These are phyloP conservation scores for Microplitis mediator DNA, from an alignment of 1,140 invertebrate species.

Conservation along the genomic window DNA sequence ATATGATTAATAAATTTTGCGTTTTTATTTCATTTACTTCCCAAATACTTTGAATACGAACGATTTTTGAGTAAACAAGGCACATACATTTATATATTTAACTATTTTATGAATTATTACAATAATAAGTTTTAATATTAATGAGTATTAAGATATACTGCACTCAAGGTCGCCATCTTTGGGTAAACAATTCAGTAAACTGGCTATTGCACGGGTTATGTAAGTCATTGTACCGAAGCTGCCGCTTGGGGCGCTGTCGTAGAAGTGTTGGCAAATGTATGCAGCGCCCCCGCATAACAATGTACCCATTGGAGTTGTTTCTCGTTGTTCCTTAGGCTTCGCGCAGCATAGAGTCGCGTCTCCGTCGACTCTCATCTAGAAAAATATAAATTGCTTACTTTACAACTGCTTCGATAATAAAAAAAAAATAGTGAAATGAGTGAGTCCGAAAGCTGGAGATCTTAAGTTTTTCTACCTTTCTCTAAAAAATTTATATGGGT, in stretches of 20 bases:
- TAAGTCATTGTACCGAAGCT: slow-evolving; percentile 98
- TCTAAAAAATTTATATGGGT: slow-evolving; percentile 29
- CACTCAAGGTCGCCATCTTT: slow-evolving; percentile 81
- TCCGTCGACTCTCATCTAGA: slow-evolving; percentile 80
- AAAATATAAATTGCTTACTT: neutral
- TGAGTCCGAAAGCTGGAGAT: neutral
- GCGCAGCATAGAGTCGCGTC: slow-evolving; percentile 92
- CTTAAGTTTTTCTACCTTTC: neutral
- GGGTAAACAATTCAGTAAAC: slow-evolving; percentile 76
- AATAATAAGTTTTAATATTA: neutral
- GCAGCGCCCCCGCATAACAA: slow-evolving; percentile 89
- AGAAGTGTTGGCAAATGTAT: slow-evolving; percentile 95
- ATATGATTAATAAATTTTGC: neutral
- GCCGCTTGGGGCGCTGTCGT: slow-evolving; percentile 97
- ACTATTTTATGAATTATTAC: no score
- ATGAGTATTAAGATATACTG: slow-evolving; percentile 62
- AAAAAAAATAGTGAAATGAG: neutral
- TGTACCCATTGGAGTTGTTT: slow-evolving; percentile 68
- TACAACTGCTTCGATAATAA: neutral
- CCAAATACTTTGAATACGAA: neutral
- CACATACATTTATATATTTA: no score
- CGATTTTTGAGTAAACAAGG: neutral
- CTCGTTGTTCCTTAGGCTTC: slow-evolving; percentile 69
- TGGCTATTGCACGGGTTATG: slow-evolving; percentile 84
- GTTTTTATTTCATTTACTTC: neutral